A percentile compares a stretch with the other conserved stretches of the same genome.
These are phyloP conservation scores for Julus scandinavius DNA, from an alignment of 2,888 invertebrate species.

Conservation along the genomic window DNA sequence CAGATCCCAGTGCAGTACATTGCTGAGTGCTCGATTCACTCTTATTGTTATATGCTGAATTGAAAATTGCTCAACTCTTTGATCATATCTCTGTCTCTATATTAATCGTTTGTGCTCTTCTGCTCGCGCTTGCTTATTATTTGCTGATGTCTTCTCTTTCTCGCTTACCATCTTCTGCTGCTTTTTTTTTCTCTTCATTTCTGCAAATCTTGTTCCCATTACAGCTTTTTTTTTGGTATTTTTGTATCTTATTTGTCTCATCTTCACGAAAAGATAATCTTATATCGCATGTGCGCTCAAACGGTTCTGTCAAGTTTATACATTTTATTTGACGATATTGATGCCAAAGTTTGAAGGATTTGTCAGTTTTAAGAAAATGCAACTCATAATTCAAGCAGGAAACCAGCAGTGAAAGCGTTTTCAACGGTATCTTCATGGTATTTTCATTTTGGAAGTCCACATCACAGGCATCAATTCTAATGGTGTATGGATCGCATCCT, in stretches of 20 bases:
- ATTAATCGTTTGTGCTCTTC: constrained; percentile 38
- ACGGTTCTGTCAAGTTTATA: not conserved
- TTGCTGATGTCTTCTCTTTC: constrained; percentile 43
- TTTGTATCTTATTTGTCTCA: constrained; percentile 1
- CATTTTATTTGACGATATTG: not conserved
- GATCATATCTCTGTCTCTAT: constrained; percentile 42
- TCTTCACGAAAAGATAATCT: not conserved
- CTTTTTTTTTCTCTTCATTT: constrained; percentile 43
- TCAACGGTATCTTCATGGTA: not conserved
- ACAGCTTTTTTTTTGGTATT: not conserved
- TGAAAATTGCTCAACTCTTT: not conserved
- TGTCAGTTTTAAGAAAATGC: not conserved
- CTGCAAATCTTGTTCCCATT: constrained; percentile 47
- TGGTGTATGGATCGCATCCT: not conserved
- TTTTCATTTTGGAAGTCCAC: too few species aligned
- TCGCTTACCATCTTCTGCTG: constrained; percentile 43
- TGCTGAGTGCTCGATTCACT: constrained; percentile 5
- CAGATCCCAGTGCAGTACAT: not conserved
- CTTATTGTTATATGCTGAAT: not conserved
- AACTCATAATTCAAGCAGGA: not conserved
- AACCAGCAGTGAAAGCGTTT: not conserved
- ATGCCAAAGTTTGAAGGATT: not conserved
- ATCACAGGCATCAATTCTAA: too few species aligned
- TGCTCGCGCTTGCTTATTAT: constrained; percentile 30
- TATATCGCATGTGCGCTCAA: not conserved